Conservation (phyloP, 2,113 vertebrate genomes). For the Eleginops maclovinus region DNA sequence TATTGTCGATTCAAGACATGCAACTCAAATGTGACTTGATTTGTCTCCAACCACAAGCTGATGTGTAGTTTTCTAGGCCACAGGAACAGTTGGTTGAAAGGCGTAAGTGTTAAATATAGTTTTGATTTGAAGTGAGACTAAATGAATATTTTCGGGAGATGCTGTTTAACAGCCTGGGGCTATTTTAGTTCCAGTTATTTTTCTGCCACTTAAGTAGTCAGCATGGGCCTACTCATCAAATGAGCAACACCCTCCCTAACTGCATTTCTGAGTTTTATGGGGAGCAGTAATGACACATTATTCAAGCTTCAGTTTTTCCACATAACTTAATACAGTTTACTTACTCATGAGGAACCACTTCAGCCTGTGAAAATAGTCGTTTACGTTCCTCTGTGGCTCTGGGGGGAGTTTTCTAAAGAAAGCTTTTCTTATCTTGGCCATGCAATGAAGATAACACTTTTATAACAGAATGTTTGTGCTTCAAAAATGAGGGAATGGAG, state of each 20-base stretch:
- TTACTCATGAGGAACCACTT: not conserved
- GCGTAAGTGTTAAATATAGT: not conserved
- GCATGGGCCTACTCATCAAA: slow-evolving; percentile 23
- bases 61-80: not conserved
- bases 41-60: too few relatives aligned
- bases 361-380: not conserved
- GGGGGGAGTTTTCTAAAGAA: not conserved
- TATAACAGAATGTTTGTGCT: not conserved
- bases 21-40: not conserved
- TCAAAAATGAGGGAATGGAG: not conserved
- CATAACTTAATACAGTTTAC: not conserved
- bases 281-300: slow-evolving; percentile 14
- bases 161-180: slow-evolving; percentile 10
- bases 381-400: not conserved
- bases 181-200: slow-evolving; percentile 22
- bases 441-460: not conserved
- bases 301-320: slow-evolving; percentile 8
- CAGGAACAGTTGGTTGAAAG: not conserved
- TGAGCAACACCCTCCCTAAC: slow-evolving; percentile 37
- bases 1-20: not conserved
- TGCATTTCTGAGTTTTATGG: slow-evolving; percentile 14
- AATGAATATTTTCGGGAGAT: slow-evolving; percentile 20
- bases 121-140: not conserved
- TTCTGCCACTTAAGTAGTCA: slow-evolving; percentile 31
- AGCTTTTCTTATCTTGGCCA: not conserved